Base-by-base conservation (phyloP, 64 coral and sea anemone species). In the Hydrozoanthus tunicans region DNA sequence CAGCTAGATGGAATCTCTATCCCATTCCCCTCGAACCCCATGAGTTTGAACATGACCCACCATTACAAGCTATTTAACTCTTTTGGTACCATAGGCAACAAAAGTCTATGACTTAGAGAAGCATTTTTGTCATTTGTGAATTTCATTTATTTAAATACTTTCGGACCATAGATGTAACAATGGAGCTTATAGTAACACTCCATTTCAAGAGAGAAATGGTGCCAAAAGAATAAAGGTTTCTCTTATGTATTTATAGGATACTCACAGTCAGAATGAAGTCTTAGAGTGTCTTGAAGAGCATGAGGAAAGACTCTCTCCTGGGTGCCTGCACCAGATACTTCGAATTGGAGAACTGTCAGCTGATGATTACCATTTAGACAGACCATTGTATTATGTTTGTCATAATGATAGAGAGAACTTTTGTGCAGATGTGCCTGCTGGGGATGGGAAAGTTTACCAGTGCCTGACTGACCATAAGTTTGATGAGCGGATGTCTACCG, bases 221-320 rank as follows among this genome's bases (percentile, higher is more conserved):
- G 32, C 32, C 32, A 43, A 43, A 43, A 43, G 6, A 70, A 12
- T 89, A 24, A 24, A 72, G 11, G 73, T 65, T 0, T 51, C 0
- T 13, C 10, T 62, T 78, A 3, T 56, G 7, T 80, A 13, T 58
- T 60, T 12, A 9, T 27, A 99, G 97, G 97, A 99, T 70, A 79
- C 86, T 23, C 97, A 99, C 77, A 83, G 51, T 27, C 97, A 99
- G 81, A 95, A 95, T 92, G 94, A 93, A 20, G 94, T 95, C 0
- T 27, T 99, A 9, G 97, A 96, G 63, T 99, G 97, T 12, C 92
- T 99, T 51, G 97, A 99, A 66, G 97, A 99, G 54, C 73, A 99
- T 56, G 82, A 92, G 67, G 94, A 84, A 3, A 52, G 59, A 0
- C 86, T 99, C 2, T 15, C 43, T 23, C 20, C 71, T 7, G 6